Evolutionary conservation across 2,797 vertebrate species (phyloP), one percentile per base, ranked within the genome.

Genomic region (Podarcis siculus): DNA sequence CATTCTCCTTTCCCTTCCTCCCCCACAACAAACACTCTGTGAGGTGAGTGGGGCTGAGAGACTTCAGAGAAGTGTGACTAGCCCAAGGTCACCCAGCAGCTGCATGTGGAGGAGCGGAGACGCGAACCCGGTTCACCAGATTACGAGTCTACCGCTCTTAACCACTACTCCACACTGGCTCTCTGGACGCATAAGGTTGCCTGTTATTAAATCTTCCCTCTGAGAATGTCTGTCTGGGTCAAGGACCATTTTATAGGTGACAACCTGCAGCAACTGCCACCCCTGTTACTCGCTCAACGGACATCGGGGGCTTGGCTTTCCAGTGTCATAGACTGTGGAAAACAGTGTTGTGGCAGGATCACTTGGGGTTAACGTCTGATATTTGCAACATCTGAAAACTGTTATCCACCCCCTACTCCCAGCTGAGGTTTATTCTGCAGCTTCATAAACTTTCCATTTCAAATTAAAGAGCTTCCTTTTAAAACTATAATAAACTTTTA

Each of bases 401-500:
- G 95, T 97, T 96, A 97, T 96, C 96, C 12, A 8, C 15, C 23
- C 45, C 42, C 23, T n/a, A 42, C 71, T n/a, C 55, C 84, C 93
- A 94, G 90, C 94, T 96, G 95, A 96, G 95, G 95, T 96, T 96
- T 96, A 95, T 96, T 92, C 95, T 93, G 93, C 91, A 96, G 95
- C 94, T 97, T 94, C 96, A 93, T 95, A 96, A 97, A 95, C 96
- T 96, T 97, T 97, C 95, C 95, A 96, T 96, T 97, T 97, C 96
- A 97, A 97, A 97, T 97, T 96, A 96, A 66, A 96, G 95, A 96
- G 95, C 95, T 96, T 96, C 95, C 94, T 95, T 95, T 95, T 94
- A 95, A 95, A 95, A 96, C 94, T 96, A 96, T 96, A 96, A 97
- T 96, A 96, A 97, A 96, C 96, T 96, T 96, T 96, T 96, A 96